Evolutionary conservation across 2,888 invertebrate species (phyloP).

Genomic region (Chydorus sphaericus): DNA sequence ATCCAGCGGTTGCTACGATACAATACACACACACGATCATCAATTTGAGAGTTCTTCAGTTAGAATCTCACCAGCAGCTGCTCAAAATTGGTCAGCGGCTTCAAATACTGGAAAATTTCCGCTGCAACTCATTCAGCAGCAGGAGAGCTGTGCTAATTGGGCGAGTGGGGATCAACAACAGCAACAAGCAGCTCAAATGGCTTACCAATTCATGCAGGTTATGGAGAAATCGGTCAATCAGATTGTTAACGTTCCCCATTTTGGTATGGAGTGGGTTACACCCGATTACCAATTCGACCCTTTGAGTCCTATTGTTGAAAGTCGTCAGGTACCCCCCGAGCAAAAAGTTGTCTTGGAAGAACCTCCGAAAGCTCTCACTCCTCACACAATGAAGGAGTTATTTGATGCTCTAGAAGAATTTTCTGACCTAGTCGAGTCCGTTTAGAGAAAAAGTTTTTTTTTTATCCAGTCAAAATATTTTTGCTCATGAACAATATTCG

Average conservation of each 20-base stretch:
- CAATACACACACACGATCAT: neutral
- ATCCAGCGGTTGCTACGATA: no score
- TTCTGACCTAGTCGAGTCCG: neutral
- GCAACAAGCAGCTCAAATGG: neutral
- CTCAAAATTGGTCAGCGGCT: no score
- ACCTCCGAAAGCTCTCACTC: neutral
- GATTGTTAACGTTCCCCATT: neutral
- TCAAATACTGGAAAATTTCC: neutral
- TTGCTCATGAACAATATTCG: no score
- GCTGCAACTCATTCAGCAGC: neutral
- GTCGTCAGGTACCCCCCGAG: no score
- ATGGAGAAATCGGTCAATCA: constrained; percentile 2
- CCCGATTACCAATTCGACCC: neutral
- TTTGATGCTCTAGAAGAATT: neutral
- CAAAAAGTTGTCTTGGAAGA: neutral
- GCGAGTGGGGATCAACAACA: no score
- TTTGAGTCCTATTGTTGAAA: no score
- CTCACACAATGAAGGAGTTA: neutral
- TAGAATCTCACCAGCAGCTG: no score
- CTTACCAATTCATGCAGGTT: constrained; percentile 1
- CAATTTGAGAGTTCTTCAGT: neutral
- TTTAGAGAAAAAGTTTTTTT: no score
- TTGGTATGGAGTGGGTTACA: constrained; percentile 9
- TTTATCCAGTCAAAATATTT: no score
- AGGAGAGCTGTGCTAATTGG: neutral